Evolutionary conservation across 1,140 invertebrate species (phyloP).

Genomic region (Drosophila sucinea): DNA sequence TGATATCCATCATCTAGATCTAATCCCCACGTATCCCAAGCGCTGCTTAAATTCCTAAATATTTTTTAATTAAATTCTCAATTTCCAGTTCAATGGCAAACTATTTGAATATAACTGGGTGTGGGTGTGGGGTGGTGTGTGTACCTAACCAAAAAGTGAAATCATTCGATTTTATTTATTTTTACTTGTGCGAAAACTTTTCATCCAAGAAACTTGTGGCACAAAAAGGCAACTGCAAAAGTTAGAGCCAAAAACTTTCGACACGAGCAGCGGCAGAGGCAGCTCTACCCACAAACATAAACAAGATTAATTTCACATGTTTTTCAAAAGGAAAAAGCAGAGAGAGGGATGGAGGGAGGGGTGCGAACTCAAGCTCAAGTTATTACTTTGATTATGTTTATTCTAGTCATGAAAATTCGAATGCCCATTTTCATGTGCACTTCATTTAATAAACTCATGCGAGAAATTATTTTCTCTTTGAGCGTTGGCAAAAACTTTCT

Average conservation of each 20-base stretch:
- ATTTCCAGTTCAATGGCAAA: conserved; percentile 56
- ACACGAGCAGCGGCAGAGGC: conserved; percentile 33
- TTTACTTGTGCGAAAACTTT: conserved; percentile 59
- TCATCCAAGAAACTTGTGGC: conserved; percentile 47
- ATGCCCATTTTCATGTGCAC: conserved; percentile 70
- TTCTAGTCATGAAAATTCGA: conserved; percentile 74
- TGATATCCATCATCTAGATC: neutral
- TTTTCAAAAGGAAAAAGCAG: conserved; percentile 29
- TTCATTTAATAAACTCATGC: conserved; percentile 75
- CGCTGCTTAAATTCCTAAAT: conserved; percentile 20
- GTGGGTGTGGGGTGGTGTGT: conserved; percentile 25
- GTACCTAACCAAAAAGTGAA: conserved; percentile 60
- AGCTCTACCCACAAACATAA: conserved; percentile 57
- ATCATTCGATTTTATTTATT: conserved; percentile 74
- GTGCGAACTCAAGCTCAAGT: conserved; percentile 41
- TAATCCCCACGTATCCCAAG: neutral
- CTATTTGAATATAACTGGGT: conserved; percentile 14
- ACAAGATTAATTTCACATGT: conserved; percentile 81
- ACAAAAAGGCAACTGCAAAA: conserved; percentile 61
- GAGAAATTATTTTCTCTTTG: conserved; percentile 60
- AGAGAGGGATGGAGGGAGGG: neutral
- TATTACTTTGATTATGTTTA: conserved; percentile 81
- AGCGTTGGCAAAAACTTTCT: conserved; percentile 36
- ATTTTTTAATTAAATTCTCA: conserved; percentile 70
- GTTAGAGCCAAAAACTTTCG: conserved; percentile 61